Conservation (phyloP, 2,888 invertebrate species). For the Drosophila anceps region DNA sequence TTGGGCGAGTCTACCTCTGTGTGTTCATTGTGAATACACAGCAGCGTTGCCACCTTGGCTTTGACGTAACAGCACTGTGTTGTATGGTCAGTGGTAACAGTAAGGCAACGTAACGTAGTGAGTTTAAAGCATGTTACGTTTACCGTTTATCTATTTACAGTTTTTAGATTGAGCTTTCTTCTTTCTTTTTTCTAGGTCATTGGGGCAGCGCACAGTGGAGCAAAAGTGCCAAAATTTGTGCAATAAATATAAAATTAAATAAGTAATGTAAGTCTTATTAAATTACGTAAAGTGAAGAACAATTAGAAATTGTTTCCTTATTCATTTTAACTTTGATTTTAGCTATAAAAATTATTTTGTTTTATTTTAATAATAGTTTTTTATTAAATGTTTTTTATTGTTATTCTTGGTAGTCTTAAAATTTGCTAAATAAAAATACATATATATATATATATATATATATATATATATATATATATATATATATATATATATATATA, state of each 20-base stretch:
- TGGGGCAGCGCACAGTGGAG: conserved; percentile 52
- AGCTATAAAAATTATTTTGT: too few relatives aligned
- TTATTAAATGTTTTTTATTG: too few relatives aligned
- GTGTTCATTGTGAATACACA: conserved; percentile 47
- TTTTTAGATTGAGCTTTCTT: conserved; percentile 16
- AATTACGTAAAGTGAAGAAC: neutral
- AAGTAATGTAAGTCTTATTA: neutral
- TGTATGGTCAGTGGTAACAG: too few relatives aligned
- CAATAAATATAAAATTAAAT: neutral
- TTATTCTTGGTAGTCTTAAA: too few relatives aligned
- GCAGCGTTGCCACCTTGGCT: conserved; percentile 42
- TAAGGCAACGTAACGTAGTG: conserved; percentile 13
- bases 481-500: neutral
- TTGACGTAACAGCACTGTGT: too few relatives aligned
- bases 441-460: neutral
- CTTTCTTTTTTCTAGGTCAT: conserved; percentile 47
- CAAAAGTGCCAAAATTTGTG: neutral
- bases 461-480: neutral
- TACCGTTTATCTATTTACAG: conserved; percentile 38
- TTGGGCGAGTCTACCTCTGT: conserved; percentile 46
- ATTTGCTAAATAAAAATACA: too few relatives aligned
- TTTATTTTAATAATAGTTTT: too few relatives aligned
- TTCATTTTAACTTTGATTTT: too few relatives aligned
- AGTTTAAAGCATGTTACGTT: conserved; percentile 39
- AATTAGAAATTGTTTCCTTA: too few relatives aligned